Evolutionary conservation across 1,140 invertebrate genomes (phyloP), one percentile per base, ranked within the genome.

Genomic region (Heliconius eleuchia): DNA sequence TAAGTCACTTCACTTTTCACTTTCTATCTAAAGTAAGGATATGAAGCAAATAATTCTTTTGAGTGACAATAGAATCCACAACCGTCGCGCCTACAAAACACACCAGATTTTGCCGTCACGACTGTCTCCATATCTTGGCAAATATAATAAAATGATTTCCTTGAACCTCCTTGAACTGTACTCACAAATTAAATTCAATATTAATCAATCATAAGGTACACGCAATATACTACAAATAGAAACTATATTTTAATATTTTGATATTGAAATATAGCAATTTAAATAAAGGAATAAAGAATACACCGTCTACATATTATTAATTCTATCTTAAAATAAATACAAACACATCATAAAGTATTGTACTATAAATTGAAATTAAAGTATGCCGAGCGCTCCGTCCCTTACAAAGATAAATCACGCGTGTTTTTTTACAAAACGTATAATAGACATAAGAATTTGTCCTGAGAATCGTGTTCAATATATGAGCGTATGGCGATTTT

Each of bases 351-450:
- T 84, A 84, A 88, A 77, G 82, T 84, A 88, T 87, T 74, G 85
- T 80, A 81, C 87, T 86, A 91, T 94, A 93, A 94, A 93, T 94
- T 92, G 91, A 94, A 94, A 92, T 92, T 94, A 89, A 92, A 92
- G 89, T 89, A 91, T 84, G 87, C 86, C 81, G 80, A 87, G 85
- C 86, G 81, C 79, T 80, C 79, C 85, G 86, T 85, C 85, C 88
- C 87, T 89, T 86, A 88, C 88, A 88, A 87, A 84, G 84, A 92
- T 92, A 92, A 92, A 94, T 92, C 89, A 92, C 90, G 83, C 74
- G 82, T 60, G 85, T 90, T 91, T 89, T 42, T 88, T 88, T 87
- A 87, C 85, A 89, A 90, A 89, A 89, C 86, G 87, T 89, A 89
- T 91, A 89, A 91, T 91, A 91, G 89, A 88, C 83, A 82, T 84